These are phyloP conservation scores for Pholis gunnellus DNA, from an alignment of 2,113 vertebrate species.

Conservation along the genomic window DNA sequence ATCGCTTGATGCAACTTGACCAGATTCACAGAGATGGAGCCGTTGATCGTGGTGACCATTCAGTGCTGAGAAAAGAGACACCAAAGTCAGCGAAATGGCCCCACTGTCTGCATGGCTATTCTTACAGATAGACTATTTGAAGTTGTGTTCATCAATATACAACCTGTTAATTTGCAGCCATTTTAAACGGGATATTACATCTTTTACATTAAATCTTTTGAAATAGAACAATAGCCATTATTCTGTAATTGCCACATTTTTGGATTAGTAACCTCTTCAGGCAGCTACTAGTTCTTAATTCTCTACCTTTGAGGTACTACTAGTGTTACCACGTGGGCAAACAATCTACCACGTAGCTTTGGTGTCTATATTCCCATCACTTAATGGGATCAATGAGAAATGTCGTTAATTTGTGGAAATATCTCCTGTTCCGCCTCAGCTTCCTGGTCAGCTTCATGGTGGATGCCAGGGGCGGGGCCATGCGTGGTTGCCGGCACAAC, in stretches of 20 bases:
- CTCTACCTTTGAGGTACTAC: neutral
- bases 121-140: neutral
- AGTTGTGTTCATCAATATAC: neutral
- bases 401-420: neutral
- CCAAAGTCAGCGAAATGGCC: neutral
- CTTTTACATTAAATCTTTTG: neutral
- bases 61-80: constrained; percentile 51
- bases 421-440: constrained; percentile 74
- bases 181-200: neutral
- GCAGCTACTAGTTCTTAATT: neutral
- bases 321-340: neutral
- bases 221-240: neutral
- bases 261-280: neutral
- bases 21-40: neutral
- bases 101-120: neutral
- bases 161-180: neutral
- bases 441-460: constrained; percentile 99
- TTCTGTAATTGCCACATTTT: neutral
- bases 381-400: neutral
- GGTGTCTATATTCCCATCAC: constrained; percentile 47
- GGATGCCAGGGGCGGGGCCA: constrained; percentile 96
- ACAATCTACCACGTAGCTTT: neutral
- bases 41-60: neutral
- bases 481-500: constrained; percentile 96
- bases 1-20: neutral